These are phyloP conservation scores for Rapana venosa DNA, from an alignment of 2,888 invertebrate species.

Conservation along the genomic window DNA sequence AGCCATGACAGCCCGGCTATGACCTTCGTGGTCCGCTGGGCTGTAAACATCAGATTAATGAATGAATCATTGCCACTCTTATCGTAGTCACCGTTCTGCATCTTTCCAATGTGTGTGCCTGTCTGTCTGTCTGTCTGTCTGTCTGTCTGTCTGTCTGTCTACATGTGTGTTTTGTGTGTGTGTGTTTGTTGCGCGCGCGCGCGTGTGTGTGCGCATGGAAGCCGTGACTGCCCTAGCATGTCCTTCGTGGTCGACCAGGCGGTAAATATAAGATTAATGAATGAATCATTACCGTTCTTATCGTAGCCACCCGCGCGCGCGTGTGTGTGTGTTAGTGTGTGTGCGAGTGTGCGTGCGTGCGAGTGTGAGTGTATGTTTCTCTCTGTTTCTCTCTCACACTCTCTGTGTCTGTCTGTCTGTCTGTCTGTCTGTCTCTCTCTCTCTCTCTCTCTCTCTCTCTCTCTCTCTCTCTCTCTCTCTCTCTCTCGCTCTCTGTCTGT, in stretches of 20 bases:
- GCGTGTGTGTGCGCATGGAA: neutral
- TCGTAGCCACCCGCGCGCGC: too few species aligned
- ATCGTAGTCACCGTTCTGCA: neutral
- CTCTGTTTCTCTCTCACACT: too few species aligned
- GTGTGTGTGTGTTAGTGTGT: too few species aligned
- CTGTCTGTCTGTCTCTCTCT: neutral
- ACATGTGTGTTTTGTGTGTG: neutral
- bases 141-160: slow-evolving; percentile 3
- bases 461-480: neutral
- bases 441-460: neutral
- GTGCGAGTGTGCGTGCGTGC: neutral
- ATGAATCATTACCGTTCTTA: too few species aligned
- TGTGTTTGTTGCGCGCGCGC: neutral
- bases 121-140: slow-evolving; percentile 13
- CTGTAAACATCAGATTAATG: too few species aligned
- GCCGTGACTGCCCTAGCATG: too few species aligned
- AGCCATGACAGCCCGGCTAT: too few species aligned
- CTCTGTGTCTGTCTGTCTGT: neutral
- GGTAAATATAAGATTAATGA: too few species aligned
- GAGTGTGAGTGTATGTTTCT: neutral
- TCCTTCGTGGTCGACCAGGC: too few species aligned
- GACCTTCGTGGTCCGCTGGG: too few species aligned
- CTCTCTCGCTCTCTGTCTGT: neutral
- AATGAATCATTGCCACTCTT: too few species aligned
- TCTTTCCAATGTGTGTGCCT: neutral